Evolutionary conservation across 2,888 invertebrate species (phyloP), one percentile per base, ranked within the genome.

Genomic region (Hetaerina titia): DNA sequence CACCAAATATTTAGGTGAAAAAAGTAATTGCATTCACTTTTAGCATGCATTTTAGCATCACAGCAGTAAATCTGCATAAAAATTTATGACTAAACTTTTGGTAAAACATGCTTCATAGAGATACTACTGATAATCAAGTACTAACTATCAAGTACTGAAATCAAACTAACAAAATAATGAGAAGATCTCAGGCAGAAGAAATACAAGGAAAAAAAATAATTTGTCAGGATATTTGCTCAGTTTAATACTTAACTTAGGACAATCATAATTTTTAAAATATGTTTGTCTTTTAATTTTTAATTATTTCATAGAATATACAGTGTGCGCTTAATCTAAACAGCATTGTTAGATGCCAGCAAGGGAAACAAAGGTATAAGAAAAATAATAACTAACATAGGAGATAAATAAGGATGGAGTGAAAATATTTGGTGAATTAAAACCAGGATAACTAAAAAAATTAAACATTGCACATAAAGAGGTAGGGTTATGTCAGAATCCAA

Each of bases 391-490:
- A 45, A 45, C 45, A 45, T 45, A 45, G 45, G 45, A 45, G 45
- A 45, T 45, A 45, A 45, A 45, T 45, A 45, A 45, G 1, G 45
- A 45, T 45, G 45, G 45, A 45, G 45, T 11, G 25, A 31, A 81
- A 81, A 81, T 2, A 31, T 31, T 92, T 69, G 69, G 45, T 56
- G 69, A 69, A 92, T 22, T 57, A 56, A 15, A 89, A 89, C 58
- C n/a, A 69, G 13, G 63, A 69, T 45, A 22, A 64, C 31, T 64
- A 90, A 90, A 60, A 25, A 45, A 64, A 58, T 0, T 5, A n/a
- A 92, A n/a, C 45, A 92, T 92, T 92, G 92, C 92, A 92, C 92
- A 56, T 92, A 56, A 56, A 57, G 92, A 92, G 92, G 92, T 92
- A 92, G 92, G 92, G 74, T n/a, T n/a, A 56, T 22, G 31, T 17